Evolutionary conservation across 2,888 invertebrate species (phyloP), one percentile per base, ranked within the genome.

Genomic region (Leuctra nigra): DNA sequence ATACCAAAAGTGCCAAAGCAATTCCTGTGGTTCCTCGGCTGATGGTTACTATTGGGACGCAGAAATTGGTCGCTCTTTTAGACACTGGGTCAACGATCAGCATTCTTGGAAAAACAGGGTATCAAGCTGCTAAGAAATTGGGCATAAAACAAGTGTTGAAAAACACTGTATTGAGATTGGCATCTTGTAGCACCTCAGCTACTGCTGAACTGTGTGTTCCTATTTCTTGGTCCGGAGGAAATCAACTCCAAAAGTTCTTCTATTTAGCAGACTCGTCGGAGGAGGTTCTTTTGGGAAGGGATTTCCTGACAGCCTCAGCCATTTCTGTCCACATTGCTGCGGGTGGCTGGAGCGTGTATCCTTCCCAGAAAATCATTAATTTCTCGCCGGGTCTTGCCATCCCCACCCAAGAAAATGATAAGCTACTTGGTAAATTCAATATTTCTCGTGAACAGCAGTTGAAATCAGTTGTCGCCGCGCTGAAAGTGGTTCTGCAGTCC

Each of bases 41-140:
- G n/a, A 14, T 14, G n/a, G 36, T 36, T 11, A n/a, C 36, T 14
- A 36, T 36, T 36, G 36, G 36, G 4, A 14, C 13, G 13, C 36
- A 14, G n/a, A 36, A 13, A n/a, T 11, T 36, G 4, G 13, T 36
- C n/a, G 60, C 60, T 1, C 54, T 60, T 23, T 36, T 60, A 2
- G 60, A 60, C 39, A 50, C 58, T 11, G 60, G 60, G 1, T 46
- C 53, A 9, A 54, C 53, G 6, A 44, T 58, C 1, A 53, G 48
- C 23, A 33, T 60, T 4, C 16, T 59, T 3, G 60, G 38, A 25
- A 16, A 48, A 46, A 11, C 46, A 38, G 33, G 16, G 4, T 11
- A 13, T 13, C 23, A 24, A 14, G 24, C 23, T 6, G 24, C 33
- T 9, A 25, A 20, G 7, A 14, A 3, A n/a, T 13, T 13, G 2